Evolutionary conservation across 2,888 invertebrate species (phyloP), one percentile per base, ranked within the genome.

Genomic region (Onchidella celtica): DNA sequence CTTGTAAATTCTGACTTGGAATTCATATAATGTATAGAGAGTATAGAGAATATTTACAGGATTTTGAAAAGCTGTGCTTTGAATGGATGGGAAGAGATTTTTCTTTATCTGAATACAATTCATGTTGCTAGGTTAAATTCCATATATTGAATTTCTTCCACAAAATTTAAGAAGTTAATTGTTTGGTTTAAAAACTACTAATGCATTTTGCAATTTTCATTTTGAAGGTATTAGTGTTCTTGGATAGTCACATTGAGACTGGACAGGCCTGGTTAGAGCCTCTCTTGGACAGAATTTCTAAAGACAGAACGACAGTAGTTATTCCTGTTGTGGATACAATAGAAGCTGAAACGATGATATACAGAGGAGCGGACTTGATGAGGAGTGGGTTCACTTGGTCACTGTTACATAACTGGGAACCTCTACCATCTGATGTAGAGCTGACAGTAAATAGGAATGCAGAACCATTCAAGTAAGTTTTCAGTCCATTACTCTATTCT

Each of bases 321-420:
- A 92, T 94, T 66, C 99, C 99, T 0, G 95, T 99, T 36, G 99
- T 99, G 84, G 99, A 99, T 94, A 97, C 98, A 61, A 98, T 99
- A 86, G 97, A 97, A 93, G 95, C 98, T 0, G 98, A 99, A 90
- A 99, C 98, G 0, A 97, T 99, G 92, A 95, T 96, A 85, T 99
- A 99, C 90, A 95, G 96, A 0, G 93, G 96, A 0, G 98, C 98
- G 88, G 98, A 98, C 0, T 94, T 99, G 63, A 98, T 99, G 0
- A 95, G 97, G 69, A 99, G 99, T 3, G 99, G 99, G 0, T 99
- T 99, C 91, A 99, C 98, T 93, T 98, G 99, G 99, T 98, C 98
- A 0, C 94, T 99, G 66, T 97, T 98, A 93, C 99, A 98, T 92
- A 97, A 97, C 93, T 98, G 98, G 98, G 97, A 98, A 89, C 96